Base-by-base conservation (phyloP, 1,140 invertebrate species). In the Andrena cerasifolii region DNA sequence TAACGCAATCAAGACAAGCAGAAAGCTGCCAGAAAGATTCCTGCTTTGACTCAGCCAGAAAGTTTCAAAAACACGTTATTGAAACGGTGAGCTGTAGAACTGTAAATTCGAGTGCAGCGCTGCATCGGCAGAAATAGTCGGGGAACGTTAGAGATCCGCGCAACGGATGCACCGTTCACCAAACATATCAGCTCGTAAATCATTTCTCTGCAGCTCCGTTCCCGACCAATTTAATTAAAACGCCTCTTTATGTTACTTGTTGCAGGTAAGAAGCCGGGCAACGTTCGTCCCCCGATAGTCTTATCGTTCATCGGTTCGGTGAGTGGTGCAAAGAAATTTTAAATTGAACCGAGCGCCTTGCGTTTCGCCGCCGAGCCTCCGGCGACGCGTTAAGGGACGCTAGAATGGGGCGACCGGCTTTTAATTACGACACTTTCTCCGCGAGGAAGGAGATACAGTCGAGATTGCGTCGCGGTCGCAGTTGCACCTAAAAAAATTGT, bases 221-320 rank as follows among this genome's bases (percentile, higher is more conserved):
- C 28, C 0, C 4, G 28, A 5, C 51, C 78, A 72, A 47, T 83
- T 85, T 72, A 79, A 84, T 85, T 85, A 85, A 85, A 84, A 84
- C 75, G 79, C 70, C 72, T 67, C 36, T 47, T 74, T 84, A 28
- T 53, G 72, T 87, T 89, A 76, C 86, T 78, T 89, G 84, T 88
- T 89, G 78, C 87, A 89, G 73, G 82, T 88, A 86, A 91, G 83
- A 82, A 76, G n/a, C 78, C 75, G 28, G 73, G 56, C 73, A 16
- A 16, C 8, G 53, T 70, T 76, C 71, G 53, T 75, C 82, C 68
- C 78, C 78, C 58, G 56, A 56, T 56, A 77, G 62, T 63, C 82
- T 84, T 85, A 88, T 90, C 86, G 66, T 54, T 47, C 72, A 53
- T 71, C 68, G 79, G 72, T 68, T 82, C 67, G 71, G 68, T 83